These are phyloP conservation scores for Carettochelys insculpta DNA, from an alignment of 2,113 vertebrate species.

Conservation along the genomic window DNA sequence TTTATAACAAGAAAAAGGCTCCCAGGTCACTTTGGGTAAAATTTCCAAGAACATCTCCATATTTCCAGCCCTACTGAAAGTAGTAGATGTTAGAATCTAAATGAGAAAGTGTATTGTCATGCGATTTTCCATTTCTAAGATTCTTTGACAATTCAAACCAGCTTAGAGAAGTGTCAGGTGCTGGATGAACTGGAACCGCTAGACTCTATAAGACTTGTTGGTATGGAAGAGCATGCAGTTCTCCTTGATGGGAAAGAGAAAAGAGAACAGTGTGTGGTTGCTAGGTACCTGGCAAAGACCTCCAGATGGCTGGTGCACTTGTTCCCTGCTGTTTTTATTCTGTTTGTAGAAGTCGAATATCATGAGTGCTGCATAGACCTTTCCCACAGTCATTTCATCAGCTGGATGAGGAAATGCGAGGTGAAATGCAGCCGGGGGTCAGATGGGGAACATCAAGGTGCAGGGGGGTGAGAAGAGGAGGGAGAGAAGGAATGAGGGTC, in stretches of 20 bases:
- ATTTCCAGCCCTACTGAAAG: not conserved
- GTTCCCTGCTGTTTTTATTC: constrained; percentile 86
- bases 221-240: constrained; percentile 13
- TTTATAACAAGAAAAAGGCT: not conserved
- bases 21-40: not conserved
- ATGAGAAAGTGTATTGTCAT: not conserved
- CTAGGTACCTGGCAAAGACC: constrained; percentile 78
- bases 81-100: not conserved
- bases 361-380: constrained; percentile 96
- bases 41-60: no score
- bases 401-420: constrained; percentile 68
- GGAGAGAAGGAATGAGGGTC: not conserved
- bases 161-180: constrained; percentile 32
- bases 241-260: not conserved
- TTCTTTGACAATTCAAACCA: constrained; percentile 60
- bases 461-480: not conserved
- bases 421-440: not conserved
- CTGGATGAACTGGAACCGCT: not conserved
- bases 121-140: not conserved
- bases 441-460: no score
- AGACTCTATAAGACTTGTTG: not conserved
- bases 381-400: constrained; percentile 95
- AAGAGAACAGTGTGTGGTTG: not conserved
- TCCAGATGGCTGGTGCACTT: constrained; percentile 82
- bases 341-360: constrained; percentile 98